Conservation (phyloP, 2,797 vertebrate genomes). For the Cirrhinus molitorella region DNA sequence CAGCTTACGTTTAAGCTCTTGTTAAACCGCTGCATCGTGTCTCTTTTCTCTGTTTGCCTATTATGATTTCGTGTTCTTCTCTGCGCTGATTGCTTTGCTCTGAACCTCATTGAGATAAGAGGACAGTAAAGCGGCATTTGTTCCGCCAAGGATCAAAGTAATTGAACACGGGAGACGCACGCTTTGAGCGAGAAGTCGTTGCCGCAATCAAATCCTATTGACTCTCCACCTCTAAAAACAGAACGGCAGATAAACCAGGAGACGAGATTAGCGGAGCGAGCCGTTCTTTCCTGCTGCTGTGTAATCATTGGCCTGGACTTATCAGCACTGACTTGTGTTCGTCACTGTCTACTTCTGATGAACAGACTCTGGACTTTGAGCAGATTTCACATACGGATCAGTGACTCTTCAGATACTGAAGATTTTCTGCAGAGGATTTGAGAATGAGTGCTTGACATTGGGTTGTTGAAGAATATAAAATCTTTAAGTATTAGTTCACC, state of each 20-base stretch:
- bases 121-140: constrained; percentile 16
- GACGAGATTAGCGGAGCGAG: constrained; percentile 8
- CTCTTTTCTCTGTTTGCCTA: background rate
- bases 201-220: constrained; percentile 36
- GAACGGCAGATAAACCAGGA: constrained; percentile 26
- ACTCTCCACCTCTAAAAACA: constrained; percentile 38
- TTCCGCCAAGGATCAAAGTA: constrained; percentile 31
- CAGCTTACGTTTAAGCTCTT: background rate
- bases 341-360: background rate
- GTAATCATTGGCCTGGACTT: too few species aligned
- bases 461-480: background rate
- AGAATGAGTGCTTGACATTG: background rate
- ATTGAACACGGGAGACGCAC: constrained; percentile 17
- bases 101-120: constrained; percentile 36
- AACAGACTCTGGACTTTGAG: constrained; percentile 18
- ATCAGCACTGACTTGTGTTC: too few species aligned
- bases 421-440: background rate
- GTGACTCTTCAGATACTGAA: background rate
- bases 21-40: background rate
- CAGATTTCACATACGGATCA: background rate
- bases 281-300: too few species aligned
- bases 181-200: constrained; percentile 2
- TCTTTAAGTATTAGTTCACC: too few species aligned
- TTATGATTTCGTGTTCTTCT: constrained; percentile 1
- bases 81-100: background rate